Base-by-base conservation (phyloP, 2,888 invertebrate species). In the Andrena marginata region DNA sequence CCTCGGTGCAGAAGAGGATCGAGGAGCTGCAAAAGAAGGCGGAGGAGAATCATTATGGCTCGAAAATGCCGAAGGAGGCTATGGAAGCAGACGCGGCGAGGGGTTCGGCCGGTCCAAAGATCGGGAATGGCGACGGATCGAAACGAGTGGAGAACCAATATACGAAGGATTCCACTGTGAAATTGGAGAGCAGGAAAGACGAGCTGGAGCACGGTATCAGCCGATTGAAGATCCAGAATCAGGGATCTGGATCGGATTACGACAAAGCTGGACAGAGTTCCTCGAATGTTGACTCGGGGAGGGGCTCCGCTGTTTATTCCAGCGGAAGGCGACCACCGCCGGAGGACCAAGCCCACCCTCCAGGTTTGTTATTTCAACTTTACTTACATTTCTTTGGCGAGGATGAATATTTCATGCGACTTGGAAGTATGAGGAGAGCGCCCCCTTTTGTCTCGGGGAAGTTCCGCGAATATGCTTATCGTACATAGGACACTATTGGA, bases 221-320 rank as follows among this genome's bases (percentile, higher is more conserved):
- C n/a, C 89, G 92, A 75, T 82, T 93, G 63, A 94, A 93, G 82
- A 91, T 93, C 64, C 93, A 93, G 64, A 92, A 92, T 82, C 92
- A 93, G 51, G 93, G 93, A 35, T 93, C 92, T 4, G 92, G 94
- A 89, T 93, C 95, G 91, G 97, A 97, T 94, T 97, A 97, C 90
- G 97, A 97, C 92, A 97, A 97, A 93, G 95, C 96, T 67, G 96
- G 97, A 5, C 96, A 96, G 86, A 96, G 96, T 13, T 95, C 95
- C 0, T 97, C 97, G 0, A 97, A 97, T 92, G 97, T 97, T 29
- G 97, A 97, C 93, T 97, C 97, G 0, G 97, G 97, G 23, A 95
- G 97, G 86, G 97, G 97, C n/a, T 97, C 97, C 92, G 97, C 97
- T 6, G 97, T 97, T 62, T 97, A 97, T 93, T 97, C 97, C 54